A percentile compares a stretch with the other conserved stretches of the same genome.
Conservation (phyloP, 2,113 vertebrate species). For the Mirza zaza region DNA sequence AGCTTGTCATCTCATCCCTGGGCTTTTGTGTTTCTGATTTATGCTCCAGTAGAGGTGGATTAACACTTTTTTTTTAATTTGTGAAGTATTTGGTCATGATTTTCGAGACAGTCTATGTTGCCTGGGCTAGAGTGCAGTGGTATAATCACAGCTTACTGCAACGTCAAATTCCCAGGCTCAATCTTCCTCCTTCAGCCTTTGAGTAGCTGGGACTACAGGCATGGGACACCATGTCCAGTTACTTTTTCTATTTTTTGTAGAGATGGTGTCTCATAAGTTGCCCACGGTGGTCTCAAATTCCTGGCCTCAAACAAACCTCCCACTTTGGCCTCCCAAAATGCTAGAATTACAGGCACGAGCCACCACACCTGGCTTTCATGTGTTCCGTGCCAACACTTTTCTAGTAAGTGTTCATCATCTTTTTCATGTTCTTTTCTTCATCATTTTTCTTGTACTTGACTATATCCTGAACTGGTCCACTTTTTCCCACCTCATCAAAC, state of each 20-base stretch:
- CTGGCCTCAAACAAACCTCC: too few relatives aligned
- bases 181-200: too few relatives aligned
- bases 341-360: too few relatives aligned
- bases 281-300: too few relatives aligned
- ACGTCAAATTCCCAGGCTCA: too few relatives aligned
- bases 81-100: background rate
- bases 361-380: background rate
- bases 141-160: too few relatives aligned
- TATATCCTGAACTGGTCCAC: background rate
- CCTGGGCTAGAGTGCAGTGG: too few relatives aligned
- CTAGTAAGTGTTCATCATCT: background rate
- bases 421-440: background rate
- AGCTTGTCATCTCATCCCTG: background rate
- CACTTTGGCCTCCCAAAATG: too few relatives aligned
- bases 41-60: background rate
- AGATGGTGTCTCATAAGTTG: too few relatives aligned
- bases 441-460: background rate
- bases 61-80: background rate
- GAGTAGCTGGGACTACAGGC: too few relatives aligned
- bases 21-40: background rate
- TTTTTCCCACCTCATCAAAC: background rate
- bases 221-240: too few relatives aligned
- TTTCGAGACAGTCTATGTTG: background rate
- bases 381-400: background rate
- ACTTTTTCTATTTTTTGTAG: too few relatives aligned